A percentile compares a stretch with the other conserved stretches of the same genome.
phyloP scores from a whole-genome alignment of 2,797 vertebrate species.

The Pseudomugil tenellus region DNA sequence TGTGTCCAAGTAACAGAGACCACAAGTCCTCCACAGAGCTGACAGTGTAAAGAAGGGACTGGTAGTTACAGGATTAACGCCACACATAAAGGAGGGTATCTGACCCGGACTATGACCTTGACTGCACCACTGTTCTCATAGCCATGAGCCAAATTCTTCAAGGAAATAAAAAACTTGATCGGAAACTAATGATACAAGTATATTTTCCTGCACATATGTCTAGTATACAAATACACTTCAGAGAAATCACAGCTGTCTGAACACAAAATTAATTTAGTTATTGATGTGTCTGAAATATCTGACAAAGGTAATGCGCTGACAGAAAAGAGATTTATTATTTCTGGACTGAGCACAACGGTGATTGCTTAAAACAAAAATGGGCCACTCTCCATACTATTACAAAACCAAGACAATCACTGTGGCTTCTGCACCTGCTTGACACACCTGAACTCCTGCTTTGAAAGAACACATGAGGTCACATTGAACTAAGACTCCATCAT shows the following conservation, averaged over 20 bases:
- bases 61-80: conserved; percentile 67
- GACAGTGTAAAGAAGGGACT: conserved; percentile 57
- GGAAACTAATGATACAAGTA: not conserved
- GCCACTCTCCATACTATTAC: conserved; percentile 45
- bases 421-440: conserved; percentile 34
- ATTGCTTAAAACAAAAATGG: conserved; percentile 55
- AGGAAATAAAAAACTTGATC: not conserved
- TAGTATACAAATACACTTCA: conserved; percentile 16
- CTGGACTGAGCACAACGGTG: conserved; percentile 27
- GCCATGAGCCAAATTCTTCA: not conserved
- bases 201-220: not conserved
- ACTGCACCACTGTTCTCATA: conserved; percentile 17
- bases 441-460: conserved; percentile 11
- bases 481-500: not conserved
- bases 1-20: conserved; percentile 43
- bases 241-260: conserved; percentile 1
- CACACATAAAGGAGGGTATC: conserved; percentile 42
- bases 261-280: conserved; percentile 14
- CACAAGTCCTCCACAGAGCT: conserved; percentile 56
- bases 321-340: conserved; percentile 31
- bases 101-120: conserved; percentile 30
- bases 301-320: conserved; percentile 19
- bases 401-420: conserved; percentile 31
- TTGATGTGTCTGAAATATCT: conserved; percentile 5
- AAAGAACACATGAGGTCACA: not conserved